These are phyloP conservation scores for Lindbergichthys nudifrons DNA, from an alignment of 2,797 vertebrate genomes.

Conservation along the genomic window DNA sequence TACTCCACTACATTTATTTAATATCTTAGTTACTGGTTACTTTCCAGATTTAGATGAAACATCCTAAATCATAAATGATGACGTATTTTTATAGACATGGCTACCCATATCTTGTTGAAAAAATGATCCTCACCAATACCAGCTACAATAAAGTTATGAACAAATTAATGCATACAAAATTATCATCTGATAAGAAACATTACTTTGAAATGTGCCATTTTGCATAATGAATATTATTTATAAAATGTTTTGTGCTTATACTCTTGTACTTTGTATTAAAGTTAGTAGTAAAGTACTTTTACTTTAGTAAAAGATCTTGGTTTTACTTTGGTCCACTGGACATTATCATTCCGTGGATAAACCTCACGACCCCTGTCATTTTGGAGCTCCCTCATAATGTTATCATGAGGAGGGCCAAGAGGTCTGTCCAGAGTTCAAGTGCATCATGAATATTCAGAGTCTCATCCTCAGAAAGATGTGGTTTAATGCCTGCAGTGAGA, in stretches of 20 bases:
- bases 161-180: not conserved
- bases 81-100: too few species aligned
- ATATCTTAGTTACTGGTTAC: not conserved
- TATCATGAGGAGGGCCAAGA: conserved; percentile 68
- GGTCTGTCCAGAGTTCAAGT: conserved; percentile 64
- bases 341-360: conserved; percentile 64
- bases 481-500: conserved; percentile 47
- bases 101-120: not conserved
- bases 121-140: not conserved
- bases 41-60: too few species aligned
- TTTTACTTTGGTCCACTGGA: not conserved
- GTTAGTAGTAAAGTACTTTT: not conserved
- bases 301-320: not conserved
- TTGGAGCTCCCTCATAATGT: conserved; percentile 68
- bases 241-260: not conserved
- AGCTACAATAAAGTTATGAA: not conserved
- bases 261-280: not conserved
- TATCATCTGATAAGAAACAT: not conserved
- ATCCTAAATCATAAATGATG: too few species aligned
- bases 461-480: conserved; percentile 35
- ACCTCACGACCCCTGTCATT: conserved; percentile 48
- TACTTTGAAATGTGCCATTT: not conserved
- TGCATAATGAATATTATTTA: not conserved
- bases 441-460: conserved; percentile 79
- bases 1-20: not conserved